These are phyloP conservation scores for Scolopax bukidnonensis DNA, from an alignment of 2,797 vertebrate species.

Conservation along the genomic window DNA sequence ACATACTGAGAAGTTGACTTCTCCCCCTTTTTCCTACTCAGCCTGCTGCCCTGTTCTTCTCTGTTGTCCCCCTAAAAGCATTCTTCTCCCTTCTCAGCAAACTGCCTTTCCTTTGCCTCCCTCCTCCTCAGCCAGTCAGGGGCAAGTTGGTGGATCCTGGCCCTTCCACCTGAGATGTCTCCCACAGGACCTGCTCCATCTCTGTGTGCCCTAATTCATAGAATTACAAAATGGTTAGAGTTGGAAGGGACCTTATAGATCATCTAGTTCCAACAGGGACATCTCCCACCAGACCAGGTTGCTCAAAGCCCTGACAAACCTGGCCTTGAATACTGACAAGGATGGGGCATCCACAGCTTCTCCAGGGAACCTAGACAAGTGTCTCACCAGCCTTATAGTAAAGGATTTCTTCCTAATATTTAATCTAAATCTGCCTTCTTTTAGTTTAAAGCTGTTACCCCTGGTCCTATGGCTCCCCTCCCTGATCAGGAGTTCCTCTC, in stretches of 20 bases:
- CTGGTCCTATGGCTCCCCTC: background rate
- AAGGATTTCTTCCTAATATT: background rate
- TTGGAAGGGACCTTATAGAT: background rate
- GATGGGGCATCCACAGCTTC: background rate
- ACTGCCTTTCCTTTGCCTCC: background rate
- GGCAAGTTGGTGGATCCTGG: background rate
- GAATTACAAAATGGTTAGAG: background rate
- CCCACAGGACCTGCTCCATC: background rate
- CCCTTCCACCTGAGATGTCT: background rate
- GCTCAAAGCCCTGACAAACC: background rate
- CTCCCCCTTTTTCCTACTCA: background rate
- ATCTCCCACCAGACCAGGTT: background rate
- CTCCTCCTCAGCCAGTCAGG: background rate
- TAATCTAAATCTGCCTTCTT: background rate
- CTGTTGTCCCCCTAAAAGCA: background rate
- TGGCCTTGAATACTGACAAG: background rate
- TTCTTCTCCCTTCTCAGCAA: background rate
- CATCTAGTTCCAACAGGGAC: background rate
- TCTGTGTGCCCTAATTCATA: background rate
- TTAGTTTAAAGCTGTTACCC: background rate
- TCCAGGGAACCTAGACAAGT: background rate
- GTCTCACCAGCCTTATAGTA: background rate
- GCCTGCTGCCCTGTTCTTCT: background rate
- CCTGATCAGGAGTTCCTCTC: background rate
- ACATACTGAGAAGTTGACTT: background rate